These are phyloP conservation scores for Cyprinus carpio DNA, from an alignment of 2,113 vertebrate genomes.

Conservation along the genomic window DNA sequence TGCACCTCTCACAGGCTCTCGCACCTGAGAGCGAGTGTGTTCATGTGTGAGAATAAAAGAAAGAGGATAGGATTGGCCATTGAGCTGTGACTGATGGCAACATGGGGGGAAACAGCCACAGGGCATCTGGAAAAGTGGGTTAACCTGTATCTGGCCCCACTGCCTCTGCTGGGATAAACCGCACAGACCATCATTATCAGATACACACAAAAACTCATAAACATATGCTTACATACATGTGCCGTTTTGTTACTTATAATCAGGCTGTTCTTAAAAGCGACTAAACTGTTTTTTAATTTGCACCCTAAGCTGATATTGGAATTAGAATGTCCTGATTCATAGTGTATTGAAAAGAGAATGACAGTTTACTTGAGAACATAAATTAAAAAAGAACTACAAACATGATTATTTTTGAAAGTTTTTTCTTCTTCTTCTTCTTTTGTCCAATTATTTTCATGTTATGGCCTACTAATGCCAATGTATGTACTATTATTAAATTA, in stretches of 20 bases:
- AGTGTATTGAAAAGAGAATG: no score
- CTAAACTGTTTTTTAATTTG: neutral
- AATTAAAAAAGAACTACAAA: no score
- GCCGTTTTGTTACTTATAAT: neutral
- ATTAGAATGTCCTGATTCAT: no score
- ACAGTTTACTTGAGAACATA: neutral
- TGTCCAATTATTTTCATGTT: no score
- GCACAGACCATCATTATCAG: conserved; percentile 53
- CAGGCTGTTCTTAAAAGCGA: neutral
- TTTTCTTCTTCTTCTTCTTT: no score
- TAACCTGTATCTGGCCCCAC: conserved; percentile 68
- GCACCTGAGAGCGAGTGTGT: conserved; percentile 34
- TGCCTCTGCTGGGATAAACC: conserved; percentile 63
- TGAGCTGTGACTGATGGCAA: conserved; percentile 34
- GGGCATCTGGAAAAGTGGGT: conserved; percentile 51
- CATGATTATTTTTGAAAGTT: no score
- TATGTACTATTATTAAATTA: no score
- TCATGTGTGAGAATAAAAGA: neutral
- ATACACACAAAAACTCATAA: neutral
- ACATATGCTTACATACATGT: conserved; percentile 13
- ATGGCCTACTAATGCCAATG: no score
- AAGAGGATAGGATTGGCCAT: conserved; percentile 27
- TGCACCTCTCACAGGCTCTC: neutral
- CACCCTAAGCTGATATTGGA: no score
- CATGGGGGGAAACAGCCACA: neutral